These are phyloP conservation scores for Dasypolia templi DNA, from an alignment of 2,888 invertebrate genomes.

Conservation along the genomic window DNA sequence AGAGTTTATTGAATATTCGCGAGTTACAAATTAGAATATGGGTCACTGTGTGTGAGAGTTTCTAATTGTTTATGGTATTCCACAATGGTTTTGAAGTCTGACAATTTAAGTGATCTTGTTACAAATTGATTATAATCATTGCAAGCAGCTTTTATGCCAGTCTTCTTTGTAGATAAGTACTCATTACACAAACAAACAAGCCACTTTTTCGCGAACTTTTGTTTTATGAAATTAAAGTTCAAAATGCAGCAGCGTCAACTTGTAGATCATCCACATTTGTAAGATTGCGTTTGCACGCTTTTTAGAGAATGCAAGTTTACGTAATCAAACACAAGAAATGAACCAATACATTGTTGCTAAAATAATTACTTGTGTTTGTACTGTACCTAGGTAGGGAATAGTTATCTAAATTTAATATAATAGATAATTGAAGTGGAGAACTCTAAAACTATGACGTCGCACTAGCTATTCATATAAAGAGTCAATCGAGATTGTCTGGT, in stretches of 20 bases:
- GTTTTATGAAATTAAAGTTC: conserved; percentile 31
- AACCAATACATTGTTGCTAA: conserved; percentile 6
- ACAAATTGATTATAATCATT: background rate
- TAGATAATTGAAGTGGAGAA: conserved; percentile 33
- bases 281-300: conserved; percentile 26
- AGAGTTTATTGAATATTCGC: no score
- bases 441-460: conserved; percentile 74
- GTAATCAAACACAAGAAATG: conserved; percentile 30
- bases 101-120: no score
- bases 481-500: conserved; percentile 26
- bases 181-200: conserved; percentile 4
- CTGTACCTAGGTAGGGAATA: conserved; percentile 11
- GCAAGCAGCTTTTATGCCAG: background rate
- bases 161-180: background rate
- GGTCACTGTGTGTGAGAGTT: no score
- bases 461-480: conserved; percentile 71
- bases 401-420: background rate
- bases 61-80: background rate
- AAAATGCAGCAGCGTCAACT: conserved; percentile 27
- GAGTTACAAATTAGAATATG: no score
- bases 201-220: background rate
- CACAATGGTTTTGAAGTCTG: background rate
- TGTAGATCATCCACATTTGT: conserved; percentile 30
- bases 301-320: conserved; percentile 34
- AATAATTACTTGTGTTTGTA: background rate